Percentiles rank a stretch among this genome's conserved stretches.
These are phyloP conservation scores for Odontamblyopus lacepedii DNA, from an alignment of 2,797 vertebrate genomes.

Conservation along the genomic window DNA sequence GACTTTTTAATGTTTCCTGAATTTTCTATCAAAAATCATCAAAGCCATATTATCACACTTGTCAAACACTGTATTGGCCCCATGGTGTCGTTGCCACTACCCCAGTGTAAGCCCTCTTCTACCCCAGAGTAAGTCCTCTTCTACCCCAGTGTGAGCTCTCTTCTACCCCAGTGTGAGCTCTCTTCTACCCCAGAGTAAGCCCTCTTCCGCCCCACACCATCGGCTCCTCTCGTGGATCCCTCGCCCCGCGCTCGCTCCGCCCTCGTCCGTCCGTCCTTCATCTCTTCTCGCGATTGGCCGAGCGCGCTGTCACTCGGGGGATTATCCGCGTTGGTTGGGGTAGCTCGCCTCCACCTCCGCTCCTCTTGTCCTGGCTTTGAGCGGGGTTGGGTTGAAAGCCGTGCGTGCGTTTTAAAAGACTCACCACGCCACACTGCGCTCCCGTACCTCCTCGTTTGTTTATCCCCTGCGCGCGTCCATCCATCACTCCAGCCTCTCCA, in stretches of 20 bases:
- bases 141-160: too few species aligned
- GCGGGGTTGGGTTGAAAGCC: conserved; percentile 38
- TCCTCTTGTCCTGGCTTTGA: conserved; percentile 27
- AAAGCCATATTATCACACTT: too few species aligned
- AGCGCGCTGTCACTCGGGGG: conserved; percentile 45
- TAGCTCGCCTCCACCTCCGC: conserved; percentile 58
- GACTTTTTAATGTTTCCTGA: too few species aligned
- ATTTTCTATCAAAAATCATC: too few species aligned
- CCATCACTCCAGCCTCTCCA: conserved; percentile 16
- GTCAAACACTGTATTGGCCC: too few species aligned
- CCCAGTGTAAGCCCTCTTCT: conserved; percentile 24
- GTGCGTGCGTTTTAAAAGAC: conserved; percentile 43
- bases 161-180: conserved; percentile 12
- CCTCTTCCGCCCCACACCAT: not conserved
- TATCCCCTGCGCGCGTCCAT: conserved; percentile 9
- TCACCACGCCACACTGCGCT: conserved; percentile 48
- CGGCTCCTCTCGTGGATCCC: conserved; percentile 1
- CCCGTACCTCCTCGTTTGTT: conserved; percentile 19
- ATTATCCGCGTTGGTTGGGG: conserved; percentile 53
- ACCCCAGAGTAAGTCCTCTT: conserved; percentile 24
- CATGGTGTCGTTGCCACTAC: too few species aligned
- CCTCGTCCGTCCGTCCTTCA: not conserved
- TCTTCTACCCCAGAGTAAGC: conserved; percentile 18
- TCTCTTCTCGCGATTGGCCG: conserved; percentile 59
- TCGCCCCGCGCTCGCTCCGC: conserved; percentile 15